A percentile compares a stretch with the other conserved stretches of the same genome.
Evolutionary conservation across 2,888 invertebrate genomes (phyloP).

Genomic region (Eudasyphora cyanicolor): DNA sequence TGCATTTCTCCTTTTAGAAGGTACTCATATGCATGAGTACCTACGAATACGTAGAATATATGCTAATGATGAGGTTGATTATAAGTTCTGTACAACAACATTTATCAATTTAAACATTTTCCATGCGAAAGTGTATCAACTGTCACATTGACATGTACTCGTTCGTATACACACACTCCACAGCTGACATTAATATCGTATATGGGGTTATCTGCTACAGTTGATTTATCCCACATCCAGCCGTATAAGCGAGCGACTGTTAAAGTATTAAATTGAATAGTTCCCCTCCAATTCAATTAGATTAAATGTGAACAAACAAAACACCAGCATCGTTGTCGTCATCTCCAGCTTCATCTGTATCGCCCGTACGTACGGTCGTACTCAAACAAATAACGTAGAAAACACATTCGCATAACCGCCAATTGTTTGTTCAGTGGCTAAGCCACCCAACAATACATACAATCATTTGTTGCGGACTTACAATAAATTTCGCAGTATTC

Average conservation of each 20-base stretch:
- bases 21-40: neutral
- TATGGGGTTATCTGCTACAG: neutral
- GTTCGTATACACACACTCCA: neutral
- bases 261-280: constrained; percentile 63
- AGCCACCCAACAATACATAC: constrained; percentile 6
- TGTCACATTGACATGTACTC: neutral
- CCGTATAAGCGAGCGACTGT: neutral
- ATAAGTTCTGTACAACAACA: constrained; percentile 7
- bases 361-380: neutral
- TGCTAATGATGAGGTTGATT: neutral
- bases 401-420: neutral
- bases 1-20: neutral
- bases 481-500: constrained; percentile 19
- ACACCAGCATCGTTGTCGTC: neutral
- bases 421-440: neutral
- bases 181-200: neutral
- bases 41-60: neutral
- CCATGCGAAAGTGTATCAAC: constrained; percentile 34
- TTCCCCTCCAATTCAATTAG: constrained; percentile 67
- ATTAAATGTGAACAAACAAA: constrained; percentile 43
- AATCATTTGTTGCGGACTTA: neutral
- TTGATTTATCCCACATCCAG: neutral
- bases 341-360: too few species aligned
- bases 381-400: neutral
- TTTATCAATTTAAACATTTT: constrained; percentile 51